Base-by-base conservation (phyloP, 2,113 vertebrate genomes). In the Dascyllus trimaculatus region DNA sequence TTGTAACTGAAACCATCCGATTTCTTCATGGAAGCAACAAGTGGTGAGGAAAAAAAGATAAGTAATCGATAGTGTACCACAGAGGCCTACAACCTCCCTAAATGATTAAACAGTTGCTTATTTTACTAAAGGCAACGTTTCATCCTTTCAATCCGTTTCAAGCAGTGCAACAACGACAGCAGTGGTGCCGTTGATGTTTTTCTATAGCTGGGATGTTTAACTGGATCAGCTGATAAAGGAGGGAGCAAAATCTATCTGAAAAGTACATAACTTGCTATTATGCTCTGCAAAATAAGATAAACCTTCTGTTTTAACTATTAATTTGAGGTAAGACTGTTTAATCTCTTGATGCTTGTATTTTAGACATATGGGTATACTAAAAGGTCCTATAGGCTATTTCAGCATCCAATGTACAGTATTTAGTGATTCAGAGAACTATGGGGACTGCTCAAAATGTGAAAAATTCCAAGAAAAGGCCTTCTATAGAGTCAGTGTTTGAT, bases 71-170 rank as follows among this genome's bases (percentile, higher is more conserved):
- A 62, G 7, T 75, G 58, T 29, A 53, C 54, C 59, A 57, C 35
- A 72, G 5, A n/a, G 13, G 32, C 32, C 8, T 10, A 7, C 32
- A 35, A n/a, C 32, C 9, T 14, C 2, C 40, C 46, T 82, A 51
- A 71, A 71, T 82, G 25, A 79, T 43, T 80, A 25, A 80, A 56
- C 26, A 54, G 66, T 40, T n/a, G 19, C 22, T 73, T 59, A 49
- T 19, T 67, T 66, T 60, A 53, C 11, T 49, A 35, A 71, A 51
- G 13, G 3, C 8, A 66, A 43, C 2, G 1, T 59, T 68, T 76
- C 25, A 58, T 18, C 11, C 18, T 22, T 52, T 25, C 17, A 69
- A 48, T 54, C 26, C 45, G 66, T 73, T 63, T 46, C 0, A 4
- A 8, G 0, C 0, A 25, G 11, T 25, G 15, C 48, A 73, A 21